Evolutionary conservation across 2,888 invertebrate genomes (phyloP).

Genomic region (Mesopsocus fuscifrons): DNA sequence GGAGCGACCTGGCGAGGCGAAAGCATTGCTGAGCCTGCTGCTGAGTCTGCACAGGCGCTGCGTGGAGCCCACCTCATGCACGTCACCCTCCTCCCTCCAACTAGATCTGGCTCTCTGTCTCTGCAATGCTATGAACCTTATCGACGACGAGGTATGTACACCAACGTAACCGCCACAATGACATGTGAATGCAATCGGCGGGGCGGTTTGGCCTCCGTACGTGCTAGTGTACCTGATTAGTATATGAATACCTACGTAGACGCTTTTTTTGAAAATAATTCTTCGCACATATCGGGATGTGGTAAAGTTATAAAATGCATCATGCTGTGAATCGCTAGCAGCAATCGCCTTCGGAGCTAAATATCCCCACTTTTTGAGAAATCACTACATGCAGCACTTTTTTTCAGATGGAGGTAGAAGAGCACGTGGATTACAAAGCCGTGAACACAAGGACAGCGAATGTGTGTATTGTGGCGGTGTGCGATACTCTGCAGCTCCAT

Average conservation of each 20-base stretch:
- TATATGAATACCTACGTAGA: too few species aligned
- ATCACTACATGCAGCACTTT: too few species aligned
- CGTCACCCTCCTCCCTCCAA: constrained; percentile 24
- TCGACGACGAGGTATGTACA: constrained; percentile 7
- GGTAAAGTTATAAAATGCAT: too few species aligned
- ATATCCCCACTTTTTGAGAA: too few species aligned
- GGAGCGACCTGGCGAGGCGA: constrained; percentile 15
- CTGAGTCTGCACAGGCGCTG: constrained; percentile 23
- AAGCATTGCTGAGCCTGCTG: constrained; percentile 23
- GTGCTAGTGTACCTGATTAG: too few species aligned
- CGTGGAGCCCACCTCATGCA: constrained; percentile 14
- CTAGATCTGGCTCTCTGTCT: constrained; percentile 27
- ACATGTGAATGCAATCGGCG: too few species aligned
- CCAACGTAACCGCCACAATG: too few species aligned
- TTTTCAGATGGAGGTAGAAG: constrained; percentile 16
- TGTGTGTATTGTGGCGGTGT: not conserved
- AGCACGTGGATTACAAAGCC: constrained; percentile 7
- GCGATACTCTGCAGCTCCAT: constrained; percentile 15
- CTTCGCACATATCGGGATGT: too few species aligned
- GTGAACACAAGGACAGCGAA: not conserved
- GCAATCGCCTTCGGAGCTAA: too few species aligned
- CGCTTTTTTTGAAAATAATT: too few species aligned
- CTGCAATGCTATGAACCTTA: constrained; percentile 18
- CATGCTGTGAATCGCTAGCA: too few species aligned
- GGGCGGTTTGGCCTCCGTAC: too few species aligned